Conservation (phyloP, 2,797 vertebrate species). For the Coreius guichenoti region DNA sequence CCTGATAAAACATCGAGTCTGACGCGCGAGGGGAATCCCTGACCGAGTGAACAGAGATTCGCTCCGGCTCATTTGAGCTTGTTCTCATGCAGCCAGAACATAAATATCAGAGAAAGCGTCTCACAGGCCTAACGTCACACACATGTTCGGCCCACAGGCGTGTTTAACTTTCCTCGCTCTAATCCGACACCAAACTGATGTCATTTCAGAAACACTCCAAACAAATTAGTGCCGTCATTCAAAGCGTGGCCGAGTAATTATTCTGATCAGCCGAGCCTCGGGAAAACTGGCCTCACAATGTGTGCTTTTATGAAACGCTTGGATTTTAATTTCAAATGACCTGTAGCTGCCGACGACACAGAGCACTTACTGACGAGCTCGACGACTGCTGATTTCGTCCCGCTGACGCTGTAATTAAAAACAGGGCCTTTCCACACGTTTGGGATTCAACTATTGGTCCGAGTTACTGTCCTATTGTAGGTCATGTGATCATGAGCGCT, state of each 20-base stretch:
- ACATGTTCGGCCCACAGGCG: no score
- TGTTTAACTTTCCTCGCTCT: not conserved
- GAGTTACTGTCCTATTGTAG: not conserved
- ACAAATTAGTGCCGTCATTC: conserved; percentile 50
- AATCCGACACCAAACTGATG: conserved; percentile 17
- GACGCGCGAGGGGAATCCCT: no score
- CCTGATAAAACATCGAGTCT: no score
- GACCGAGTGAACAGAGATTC: no score
- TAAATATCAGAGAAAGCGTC: not conserved
- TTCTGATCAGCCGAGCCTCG: conserved; percentile 41
- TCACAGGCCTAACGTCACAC: no score
- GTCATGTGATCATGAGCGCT: no score
- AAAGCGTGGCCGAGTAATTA: conserved; percentile 23
- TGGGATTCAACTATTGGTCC: not conserved
- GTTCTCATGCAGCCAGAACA: not conserved
- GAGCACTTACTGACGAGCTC: conserved; percentile 26
- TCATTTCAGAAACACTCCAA: conserved; percentile 35
- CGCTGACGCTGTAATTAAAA: conserved; percentile 23
- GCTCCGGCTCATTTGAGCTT: not conserved
- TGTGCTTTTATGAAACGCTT: conserved; percentile 49
- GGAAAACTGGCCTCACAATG: conserved; percentile 45
- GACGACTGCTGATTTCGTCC: no score
- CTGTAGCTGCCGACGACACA: conserved; percentile 40
- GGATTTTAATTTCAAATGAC: conserved; percentile 38
- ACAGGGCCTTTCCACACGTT: not conserved